Base-by-base conservation (phyloP, 2,888 invertebrate species). In the Eristalinus aeneus region DNA sequence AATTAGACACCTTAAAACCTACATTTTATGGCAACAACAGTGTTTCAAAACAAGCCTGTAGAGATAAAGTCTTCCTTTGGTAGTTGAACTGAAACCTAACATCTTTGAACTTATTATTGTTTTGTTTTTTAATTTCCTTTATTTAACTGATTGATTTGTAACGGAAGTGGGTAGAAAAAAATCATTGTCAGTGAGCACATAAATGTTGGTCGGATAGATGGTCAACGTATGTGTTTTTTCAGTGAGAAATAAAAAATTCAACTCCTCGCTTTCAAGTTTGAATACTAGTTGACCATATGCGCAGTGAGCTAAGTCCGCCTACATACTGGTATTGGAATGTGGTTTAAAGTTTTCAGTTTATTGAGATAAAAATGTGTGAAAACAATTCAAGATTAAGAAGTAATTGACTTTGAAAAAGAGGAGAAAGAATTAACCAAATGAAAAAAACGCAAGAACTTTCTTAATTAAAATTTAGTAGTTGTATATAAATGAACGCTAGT, bases 201-300 rank as follows among this genome's bases (percentile, higher is more conserved):
- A 65, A 64, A 72, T 46, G 60, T 53, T 31, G 39, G 63, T 46
- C 58, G 20, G 64, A 63, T 64, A n/a, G 46, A 16, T 58, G 32
- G 6, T 22, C 39, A 1, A 16, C 31, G 39, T 12, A 58, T 61
- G 58, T 68, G 9, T 56, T 56, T 56, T 73, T 63, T 27, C n/a
- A 56, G 54, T 1, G 10, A 8, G 46, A 67, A 2, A 46, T 32
- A 71, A 20, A 46, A 64, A 65, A 22, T 27, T 36, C 22, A 23
- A 23, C 10, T 65, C 31, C 54, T 32, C 22, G 39, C 36, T 63
- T 58, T 58, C 60, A 67, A 67, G 54, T 71, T 58, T 39, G 71
- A 71, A 31, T 34, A 71, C 54, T 58, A 32, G 60, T 23, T 79
- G 78, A 79, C 78, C 78, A 79, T 79, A 72, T 79, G 78, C 72